A percentile compares a stretch with the other conserved stretches of the same genome.
Evolutionary conservation across 2,113 vertebrate genomes (phyloP).

Genomic region (Lagopus muta): DNA sequence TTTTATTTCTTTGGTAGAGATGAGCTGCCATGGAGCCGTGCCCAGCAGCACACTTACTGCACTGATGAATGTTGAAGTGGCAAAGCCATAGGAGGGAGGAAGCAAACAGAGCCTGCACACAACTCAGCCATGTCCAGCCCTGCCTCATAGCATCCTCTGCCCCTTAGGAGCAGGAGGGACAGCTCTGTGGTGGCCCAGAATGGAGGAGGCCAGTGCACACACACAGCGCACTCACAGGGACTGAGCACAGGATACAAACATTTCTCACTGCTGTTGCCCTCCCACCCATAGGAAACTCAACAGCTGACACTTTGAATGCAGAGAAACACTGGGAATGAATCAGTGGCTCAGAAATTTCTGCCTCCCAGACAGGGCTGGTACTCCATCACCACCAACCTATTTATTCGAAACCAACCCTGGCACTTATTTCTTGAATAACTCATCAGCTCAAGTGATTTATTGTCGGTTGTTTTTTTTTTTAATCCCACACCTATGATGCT

Average conservation of each 20-base stretch:
- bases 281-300: neutral
- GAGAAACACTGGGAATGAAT: neutral
- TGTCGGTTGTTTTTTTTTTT: neutral
- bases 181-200: neutral
- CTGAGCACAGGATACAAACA: neutral
- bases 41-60: neutral
- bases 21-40: fast-evolving
- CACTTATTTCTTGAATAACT: neutral
- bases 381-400: neutral
- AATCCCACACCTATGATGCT: neutral
- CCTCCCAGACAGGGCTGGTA: neutral
- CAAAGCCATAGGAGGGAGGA: neutral
- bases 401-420: neutral
- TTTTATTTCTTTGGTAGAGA: neutral
- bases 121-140: neutral
- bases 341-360: neutral
- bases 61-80: neutral
- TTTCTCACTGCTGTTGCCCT: neutral
- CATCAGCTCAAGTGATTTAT: neutral
- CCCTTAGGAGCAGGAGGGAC: neutral
- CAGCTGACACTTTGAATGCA: neutral
- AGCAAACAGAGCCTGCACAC: neutral
- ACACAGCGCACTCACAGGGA: neutral
- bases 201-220: neutral
- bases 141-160: neutral